Evolutionary conservation across 1,140 invertebrate genomes (phyloP).

Genomic region (Trachelipus rathkii): DNA sequence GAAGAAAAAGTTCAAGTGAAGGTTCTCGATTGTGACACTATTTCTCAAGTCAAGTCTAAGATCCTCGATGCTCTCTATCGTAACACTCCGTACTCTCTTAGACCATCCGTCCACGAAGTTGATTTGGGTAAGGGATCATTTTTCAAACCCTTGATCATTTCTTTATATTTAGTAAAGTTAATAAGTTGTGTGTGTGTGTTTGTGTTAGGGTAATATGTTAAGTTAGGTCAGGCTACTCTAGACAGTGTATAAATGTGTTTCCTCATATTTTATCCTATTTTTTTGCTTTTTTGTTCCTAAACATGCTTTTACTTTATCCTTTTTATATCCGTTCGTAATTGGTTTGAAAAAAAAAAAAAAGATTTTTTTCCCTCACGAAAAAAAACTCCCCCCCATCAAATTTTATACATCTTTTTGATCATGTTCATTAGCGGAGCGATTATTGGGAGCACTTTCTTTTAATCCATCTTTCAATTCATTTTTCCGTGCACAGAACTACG

Average conservation of each 20-base stretch:
- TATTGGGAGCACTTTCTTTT: neutral
- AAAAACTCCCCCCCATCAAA: slow-evolving; percentile 12
- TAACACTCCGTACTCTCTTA: slow-evolving; percentile 87
- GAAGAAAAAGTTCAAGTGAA: slow-evolving; percentile 93
- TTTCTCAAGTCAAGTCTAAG: slow-evolving; percentile 96
- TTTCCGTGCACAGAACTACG: slow-evolving; percentile 70
- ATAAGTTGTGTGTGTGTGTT: too few species aligned
- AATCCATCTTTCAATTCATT: neutral
- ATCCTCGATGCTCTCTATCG: slow-evolving; percentile 96
- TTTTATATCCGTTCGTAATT: neutral
- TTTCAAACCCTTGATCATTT: too few species aligned
- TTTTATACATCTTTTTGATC: neutral
- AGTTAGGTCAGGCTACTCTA: too few species aligned
- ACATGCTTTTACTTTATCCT: slow-evolving; percentile 22
- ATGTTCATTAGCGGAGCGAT: too few species aligned
- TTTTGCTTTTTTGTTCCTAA: slow-evolving; percentile 16
- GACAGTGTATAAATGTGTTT: too few species aligned
- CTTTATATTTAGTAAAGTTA: too few species aligned
- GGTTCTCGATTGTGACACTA: slow-evolving; percentile 96
- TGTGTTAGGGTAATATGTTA: too few species aligned
- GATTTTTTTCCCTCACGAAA: neutral
- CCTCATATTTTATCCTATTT: neutral
- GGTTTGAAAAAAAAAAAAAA: neutral
- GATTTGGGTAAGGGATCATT: slow-evolving; percentile 63
- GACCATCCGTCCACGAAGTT: slow-evolving; percentile 87